Evolutionary conservation across 2,888 invertebrate species (phyloP).

Genomic region (Lagria hirta): DNA sequence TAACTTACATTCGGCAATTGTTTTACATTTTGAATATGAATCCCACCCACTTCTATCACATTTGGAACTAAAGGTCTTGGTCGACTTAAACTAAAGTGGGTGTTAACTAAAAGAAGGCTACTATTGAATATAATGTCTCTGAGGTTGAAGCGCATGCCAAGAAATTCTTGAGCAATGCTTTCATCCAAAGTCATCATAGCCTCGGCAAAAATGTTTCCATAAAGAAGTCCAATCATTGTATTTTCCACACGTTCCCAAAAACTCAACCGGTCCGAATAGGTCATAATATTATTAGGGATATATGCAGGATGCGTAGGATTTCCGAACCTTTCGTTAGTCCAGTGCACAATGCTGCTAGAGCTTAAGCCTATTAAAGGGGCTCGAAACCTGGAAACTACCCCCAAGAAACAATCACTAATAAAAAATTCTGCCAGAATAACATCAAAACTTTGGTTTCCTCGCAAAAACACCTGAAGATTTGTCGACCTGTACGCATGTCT

Average conservation of each 20-base stretch:
- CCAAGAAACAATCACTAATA: constrained; percentile 68
- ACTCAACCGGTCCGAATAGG: constrained; percentile 38
- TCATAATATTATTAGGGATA: constrained; percentile 54
- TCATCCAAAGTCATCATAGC: constrained; percentile 11
- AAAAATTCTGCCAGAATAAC: constrained; percentile 68
- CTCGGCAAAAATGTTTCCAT: constrained; percentile 1
- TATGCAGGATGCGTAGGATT: constrained; percentile 55
- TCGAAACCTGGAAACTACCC: constrained; percentile 62
- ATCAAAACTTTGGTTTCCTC: constrained; percentile 60
- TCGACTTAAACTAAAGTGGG: constrained; percentile 53
- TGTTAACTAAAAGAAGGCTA: constrained; percentile 55
- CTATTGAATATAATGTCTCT: constrained; percentile 48
- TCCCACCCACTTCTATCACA: constrained; percentile 61
- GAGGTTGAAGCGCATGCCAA: too few relatives aligned
- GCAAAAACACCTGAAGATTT: constrained; percentile 49
- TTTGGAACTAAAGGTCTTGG: constrained; percentile 54
- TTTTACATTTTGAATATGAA: constrained; percentile 57
- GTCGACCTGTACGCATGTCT: constrained; percentile 37
- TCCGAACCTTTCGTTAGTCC: constrained; percentile 54
- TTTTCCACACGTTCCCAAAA: constrained; percentile 53
- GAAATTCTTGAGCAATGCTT: constrained; percentile 48
- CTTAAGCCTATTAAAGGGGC: constrained; percentile 61
- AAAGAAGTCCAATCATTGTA: constrained; percentile 6
- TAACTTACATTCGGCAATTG: constrained; percentile 49
- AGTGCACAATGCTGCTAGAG: constrained; percentile 54